A percentile compares a stretch with the other conserved stretches of the same genome.
phyloP scores from a whole-genome alignment of 2,888 invertebrate genomes.

The Polydrusus tereticollis region DNA sequence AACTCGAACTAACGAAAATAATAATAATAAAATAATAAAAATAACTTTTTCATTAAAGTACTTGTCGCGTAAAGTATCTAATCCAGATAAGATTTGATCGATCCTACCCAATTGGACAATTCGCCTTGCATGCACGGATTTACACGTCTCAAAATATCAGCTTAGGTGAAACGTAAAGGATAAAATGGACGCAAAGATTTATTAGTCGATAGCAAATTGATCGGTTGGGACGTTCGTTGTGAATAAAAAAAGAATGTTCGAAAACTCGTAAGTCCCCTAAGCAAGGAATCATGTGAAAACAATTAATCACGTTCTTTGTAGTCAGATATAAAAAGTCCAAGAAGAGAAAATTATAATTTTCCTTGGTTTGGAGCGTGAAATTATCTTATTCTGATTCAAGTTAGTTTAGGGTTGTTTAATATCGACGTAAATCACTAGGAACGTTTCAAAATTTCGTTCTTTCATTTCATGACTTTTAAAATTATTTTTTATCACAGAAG shows the following conservation, averaged over 20 bases:
- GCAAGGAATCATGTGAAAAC: constrained; percentile 18
- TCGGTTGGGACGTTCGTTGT: neutral
- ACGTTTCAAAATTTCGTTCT: no score
- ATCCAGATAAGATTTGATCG: constrained; percentile 7
- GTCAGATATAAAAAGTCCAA: neutral
- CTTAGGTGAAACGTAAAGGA: constrained; percentile 16
- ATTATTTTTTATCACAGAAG: no score
- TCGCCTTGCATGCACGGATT: constrained; percentile 15
- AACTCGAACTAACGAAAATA: no score
- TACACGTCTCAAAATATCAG: constrained; percentile 28
- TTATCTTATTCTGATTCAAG: neutral
- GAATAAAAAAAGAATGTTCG: constrained; percentile 9
- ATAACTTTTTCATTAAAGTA: neutral
- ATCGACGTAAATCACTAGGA: no score
- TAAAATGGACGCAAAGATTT: constrained; percentile 21
- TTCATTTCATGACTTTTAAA: no score
- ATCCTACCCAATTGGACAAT: constrained; percentile 19
- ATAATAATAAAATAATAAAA: no score
- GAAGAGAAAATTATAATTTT: no score
- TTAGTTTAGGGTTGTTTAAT: no score
- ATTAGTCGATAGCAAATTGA: constrained; percentile 26
- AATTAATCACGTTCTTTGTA: constrained; percentile 24
- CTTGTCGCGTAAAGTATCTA: neutral
- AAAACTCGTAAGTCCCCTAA: constrained; percentile 14
- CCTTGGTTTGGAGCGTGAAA: no score